Conservation (phyloP, 2,797 vertebrate genomes). For the Cirrhinus molitorella region DNA sequence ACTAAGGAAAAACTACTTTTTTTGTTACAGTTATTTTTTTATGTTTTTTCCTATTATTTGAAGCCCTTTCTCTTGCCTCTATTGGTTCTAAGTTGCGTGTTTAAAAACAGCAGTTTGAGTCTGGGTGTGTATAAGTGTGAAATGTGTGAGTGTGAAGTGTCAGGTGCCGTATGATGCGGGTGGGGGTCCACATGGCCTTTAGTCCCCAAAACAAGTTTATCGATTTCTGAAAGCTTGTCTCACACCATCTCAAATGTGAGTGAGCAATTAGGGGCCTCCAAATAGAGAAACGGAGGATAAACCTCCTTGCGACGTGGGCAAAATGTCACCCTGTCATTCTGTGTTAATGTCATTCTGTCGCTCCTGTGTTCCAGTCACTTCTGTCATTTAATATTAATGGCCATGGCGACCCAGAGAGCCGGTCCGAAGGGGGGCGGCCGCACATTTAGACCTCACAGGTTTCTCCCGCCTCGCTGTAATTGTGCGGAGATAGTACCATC, state of each 20-base stretch:
- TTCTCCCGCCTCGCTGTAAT: constrained; percentile 67
- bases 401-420: neutral
- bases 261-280: constrained; percentile 80
- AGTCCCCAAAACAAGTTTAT: constrained; percentile 69
- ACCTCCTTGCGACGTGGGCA: constrained; percentile 71
- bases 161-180: constrained; percentile 55
- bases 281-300: constrained; percentile 74
- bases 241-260: constrained; percentile 74
- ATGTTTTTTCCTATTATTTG: too few relatives aligned
- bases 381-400: constrained; percentile 56
- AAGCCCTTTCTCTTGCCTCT: constrained; percentile 69
- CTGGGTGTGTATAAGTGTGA: constrained; percentile 41
- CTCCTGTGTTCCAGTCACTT: constrained; percentile 44
- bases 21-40: too few relatives aligned
- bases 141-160: constrained; percentile 50
- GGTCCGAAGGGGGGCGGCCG: neutral
- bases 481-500: constrained; percentile 70
- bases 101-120: constrained; percentile 77
- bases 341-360: constrained; percentile 56
- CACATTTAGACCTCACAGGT: constrained; percentile 46
- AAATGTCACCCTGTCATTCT: constrained; percentile 79
- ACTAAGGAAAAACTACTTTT: neutral
- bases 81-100: constrained; percentile 72
- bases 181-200: constrained; percentile 56
- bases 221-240: constrained; percentile 81